Evolutionary conservation across 2,888 invertebrate species (phyloP).

Genomic region (Apamea crenata): DNA sequence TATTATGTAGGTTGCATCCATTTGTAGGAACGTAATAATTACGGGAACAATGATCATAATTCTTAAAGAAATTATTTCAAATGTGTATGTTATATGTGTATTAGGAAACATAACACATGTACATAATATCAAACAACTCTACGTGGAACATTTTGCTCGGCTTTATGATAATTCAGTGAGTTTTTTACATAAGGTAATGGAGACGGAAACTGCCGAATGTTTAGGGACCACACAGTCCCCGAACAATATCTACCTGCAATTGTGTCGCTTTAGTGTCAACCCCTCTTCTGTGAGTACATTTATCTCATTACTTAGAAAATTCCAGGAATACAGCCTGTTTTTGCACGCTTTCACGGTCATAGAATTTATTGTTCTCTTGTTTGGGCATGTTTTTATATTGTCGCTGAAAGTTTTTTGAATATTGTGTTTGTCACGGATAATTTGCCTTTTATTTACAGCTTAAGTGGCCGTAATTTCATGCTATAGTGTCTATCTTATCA

Average conservation of each 20-base stretch:
- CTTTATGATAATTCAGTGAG: constrained; percentile 40
- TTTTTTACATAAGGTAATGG: constrained; percentile 35
- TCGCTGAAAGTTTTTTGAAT: constrained; percentile 17
- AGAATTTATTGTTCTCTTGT: constrained; percentile 20
- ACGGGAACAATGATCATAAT: not conserved
- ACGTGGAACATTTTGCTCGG: not conserved
- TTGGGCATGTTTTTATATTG: constrained; percentile 3
- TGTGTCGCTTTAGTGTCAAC: constrained; percentile 42
- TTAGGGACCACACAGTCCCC: constrained; percentile 60
- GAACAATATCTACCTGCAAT: constrained; percentile 60
- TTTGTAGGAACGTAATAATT: not conserved
- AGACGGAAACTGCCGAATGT: constrained; percentile 39
- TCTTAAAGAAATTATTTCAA: not conserved
- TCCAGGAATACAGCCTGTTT: not conserved
- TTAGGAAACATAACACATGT: not conserved
- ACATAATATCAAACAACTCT: constrained; percentile 2
- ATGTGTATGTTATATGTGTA: no score
- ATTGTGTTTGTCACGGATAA: not conserved
- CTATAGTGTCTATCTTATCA: not conserved
- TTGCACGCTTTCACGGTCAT: not conserved
- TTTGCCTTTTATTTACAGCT: not conserved
- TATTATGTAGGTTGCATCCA: not conserved
- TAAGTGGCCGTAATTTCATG: not conserved
- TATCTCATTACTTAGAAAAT: constrained; percentile 28
- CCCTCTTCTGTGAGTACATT: constrained; percentile 17